Evolutionary conservation across 2,113 vertebrate genomes (phyloP), one percentile per base, ranked within the genome.

Genomic region (Sturnus vulgaris): DNA sequence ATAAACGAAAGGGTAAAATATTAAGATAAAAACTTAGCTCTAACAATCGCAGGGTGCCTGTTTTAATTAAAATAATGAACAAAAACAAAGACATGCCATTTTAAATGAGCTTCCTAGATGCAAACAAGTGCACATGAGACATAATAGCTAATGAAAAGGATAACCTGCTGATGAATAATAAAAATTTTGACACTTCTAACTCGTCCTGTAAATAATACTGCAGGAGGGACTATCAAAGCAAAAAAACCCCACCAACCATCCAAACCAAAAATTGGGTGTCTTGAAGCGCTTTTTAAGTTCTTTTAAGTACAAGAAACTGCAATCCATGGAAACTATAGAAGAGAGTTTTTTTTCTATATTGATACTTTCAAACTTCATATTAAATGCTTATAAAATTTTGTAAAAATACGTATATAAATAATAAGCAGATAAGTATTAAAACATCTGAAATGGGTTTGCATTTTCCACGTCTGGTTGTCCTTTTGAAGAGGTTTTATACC

Each of bases 1-100:
- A 70, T 27, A 93, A 55, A 57, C 0, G 12, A 53, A 82, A 79
- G 35, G 27, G 37, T 69, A 61, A 82, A 68, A 91, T 15, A 91
- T 19, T 28, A 73, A 64, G 57, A 46, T 8, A 76, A 86, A 84
- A 89, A 10, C 12, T 65, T 69, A 21, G 33, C 15, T 69, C 22
- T 72, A 57, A 81, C 39, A 71, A 47, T 84, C 0, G 0, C 20
- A 85, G 31, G 5, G 25, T 89, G 44, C 12, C 72, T 64, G 39
- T 66, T 89, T 82, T 61, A 85, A 82, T 84, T 73, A 90, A 85
- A 95, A 70, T 82, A 91, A 66, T 47, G 55, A 88, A 80, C 37
- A 2, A 4, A 86, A 87, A 25, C 28, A 75, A 87, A 95, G 35
- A 56, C 0, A 1, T 82, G 42, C 25, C 35, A 63, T 59, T 91